A percentile compares a stretch with the other conserved stretches of the same genome.
phyloP scores from a whole-genome alignment of 2,797 vertebrate species.

The Paramormyrops hopkinsi region DNA sequence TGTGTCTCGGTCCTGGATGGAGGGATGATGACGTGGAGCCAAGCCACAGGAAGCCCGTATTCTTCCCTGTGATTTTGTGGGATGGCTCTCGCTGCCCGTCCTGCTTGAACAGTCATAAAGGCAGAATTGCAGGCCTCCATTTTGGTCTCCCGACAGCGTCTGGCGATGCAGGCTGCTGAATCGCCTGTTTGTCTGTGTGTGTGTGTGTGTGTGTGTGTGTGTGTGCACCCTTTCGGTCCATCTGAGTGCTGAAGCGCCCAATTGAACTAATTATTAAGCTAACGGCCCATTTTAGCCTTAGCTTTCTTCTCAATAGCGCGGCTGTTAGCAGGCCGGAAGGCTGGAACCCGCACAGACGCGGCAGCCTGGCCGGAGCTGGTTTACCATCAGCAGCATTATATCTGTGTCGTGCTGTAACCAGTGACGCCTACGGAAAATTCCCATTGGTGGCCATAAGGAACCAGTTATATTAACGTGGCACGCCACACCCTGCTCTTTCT shows the following conservation, averaged over 20 bases:
- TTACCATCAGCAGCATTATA: neutral
- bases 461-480: neutral
- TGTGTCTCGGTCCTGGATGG: neutral
- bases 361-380: neutral
- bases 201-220: neutral
- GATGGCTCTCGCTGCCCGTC: neutral
- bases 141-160: neutral
- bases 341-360: neutral
- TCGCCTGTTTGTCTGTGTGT: neutral
- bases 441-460: neutral
- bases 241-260: neutral
- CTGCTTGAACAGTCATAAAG: neutral
- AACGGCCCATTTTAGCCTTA: neutral
- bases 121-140: neutral
- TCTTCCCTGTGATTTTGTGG: neutral
- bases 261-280: conserved; percentile 3
- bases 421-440: neutral
- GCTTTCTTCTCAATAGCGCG: neutral
- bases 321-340: neutral
- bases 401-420: neutral
- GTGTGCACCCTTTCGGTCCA: neutral
- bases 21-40: neutral
- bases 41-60: neutral
- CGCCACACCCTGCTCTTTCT: neutral
- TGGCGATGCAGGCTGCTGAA: neutral